These are phyloP conservation scores for Onychorhynchus coronatus DNA, from an alignment of 2,113 vertebrate genomes.

Conservation along the genomic window DNA sequence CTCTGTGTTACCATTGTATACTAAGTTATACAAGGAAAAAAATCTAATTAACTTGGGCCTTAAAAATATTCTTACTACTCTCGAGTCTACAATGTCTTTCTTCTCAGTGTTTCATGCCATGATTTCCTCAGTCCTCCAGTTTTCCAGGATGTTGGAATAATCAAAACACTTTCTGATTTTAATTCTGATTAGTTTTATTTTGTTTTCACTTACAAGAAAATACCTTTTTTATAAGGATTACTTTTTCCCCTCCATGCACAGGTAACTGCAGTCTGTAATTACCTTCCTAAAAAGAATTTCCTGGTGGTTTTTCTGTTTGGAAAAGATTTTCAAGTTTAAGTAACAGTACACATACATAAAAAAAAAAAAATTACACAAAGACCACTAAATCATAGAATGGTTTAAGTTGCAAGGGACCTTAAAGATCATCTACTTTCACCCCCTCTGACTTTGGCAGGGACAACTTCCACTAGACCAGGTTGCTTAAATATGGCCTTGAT, in stretches of 20 bases:
- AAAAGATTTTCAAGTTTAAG: background rate
- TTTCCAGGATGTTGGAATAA: background rate
- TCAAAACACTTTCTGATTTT: background rate
- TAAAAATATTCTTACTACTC: background rate
- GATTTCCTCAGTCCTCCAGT: background rate
- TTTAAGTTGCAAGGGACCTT: background rate
- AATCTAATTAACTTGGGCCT: background rate
- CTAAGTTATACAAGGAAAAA: background rate
- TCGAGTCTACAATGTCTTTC: background rate
- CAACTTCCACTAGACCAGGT: background rate
- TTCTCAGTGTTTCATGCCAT: background rate
- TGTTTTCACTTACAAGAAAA: background rate
- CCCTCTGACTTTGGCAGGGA: no score
- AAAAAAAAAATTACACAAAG: background rate
- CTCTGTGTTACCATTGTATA: background rate
- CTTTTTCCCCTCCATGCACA: background rate
- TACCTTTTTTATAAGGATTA: background rate
- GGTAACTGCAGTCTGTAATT: background rate
- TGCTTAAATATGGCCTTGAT: background rate
- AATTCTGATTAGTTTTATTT: background rate
- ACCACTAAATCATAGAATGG: background rate
- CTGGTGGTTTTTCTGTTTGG: background rate
- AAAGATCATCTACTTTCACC: background rate
- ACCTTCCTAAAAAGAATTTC: background rate
- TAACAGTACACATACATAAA: background rate